Evolutionary conservation across 2,797 vertebrate genomes (phyloP).

Genomic region (Cirrhinus mrigala): DNA sequence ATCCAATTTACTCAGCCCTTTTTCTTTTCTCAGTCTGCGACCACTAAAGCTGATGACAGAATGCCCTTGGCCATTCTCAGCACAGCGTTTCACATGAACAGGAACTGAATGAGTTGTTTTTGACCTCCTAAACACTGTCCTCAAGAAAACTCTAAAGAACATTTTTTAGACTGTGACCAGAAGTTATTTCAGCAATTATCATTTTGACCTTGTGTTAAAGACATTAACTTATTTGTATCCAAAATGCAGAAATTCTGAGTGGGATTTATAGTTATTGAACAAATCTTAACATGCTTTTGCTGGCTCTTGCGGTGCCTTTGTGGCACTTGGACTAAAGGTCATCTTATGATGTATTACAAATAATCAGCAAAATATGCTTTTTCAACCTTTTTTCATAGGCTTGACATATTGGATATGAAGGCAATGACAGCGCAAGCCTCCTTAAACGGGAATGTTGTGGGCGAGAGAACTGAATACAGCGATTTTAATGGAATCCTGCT

Average conservation of each 20-base stretch:
- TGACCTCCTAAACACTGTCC: background rate
- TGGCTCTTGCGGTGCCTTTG: background rate
- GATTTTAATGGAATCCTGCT: slow-evolving; percentile 9
- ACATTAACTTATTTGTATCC: background rate
- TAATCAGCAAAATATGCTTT: background rate
- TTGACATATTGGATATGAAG: background rate
- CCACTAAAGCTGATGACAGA: background rate
- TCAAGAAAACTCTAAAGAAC: background rate
- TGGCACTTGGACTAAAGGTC: background rate
- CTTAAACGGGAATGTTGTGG: slow-evolving; percentile 4
- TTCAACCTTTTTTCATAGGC: background rate
- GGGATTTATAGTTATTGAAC: background rate
- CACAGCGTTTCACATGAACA: background rate
- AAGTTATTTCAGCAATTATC: background rate
- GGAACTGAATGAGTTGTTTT: background rate
- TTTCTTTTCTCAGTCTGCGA: background rate
- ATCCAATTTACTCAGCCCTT: background rate
- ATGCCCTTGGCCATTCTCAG: background rate
- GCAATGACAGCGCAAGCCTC: slow-evolving; percentile 3
- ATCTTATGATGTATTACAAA: slow-evolving; percentile 2
- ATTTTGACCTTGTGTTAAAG: background rate
- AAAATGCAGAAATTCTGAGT: background rate
- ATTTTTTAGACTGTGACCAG: background rate
- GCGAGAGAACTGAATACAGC: background rate
- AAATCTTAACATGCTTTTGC: background rate